Conservation (phyloP, 2,113 vertebrate genomes). For the Pelvicachromis taeniatus region DNA sequence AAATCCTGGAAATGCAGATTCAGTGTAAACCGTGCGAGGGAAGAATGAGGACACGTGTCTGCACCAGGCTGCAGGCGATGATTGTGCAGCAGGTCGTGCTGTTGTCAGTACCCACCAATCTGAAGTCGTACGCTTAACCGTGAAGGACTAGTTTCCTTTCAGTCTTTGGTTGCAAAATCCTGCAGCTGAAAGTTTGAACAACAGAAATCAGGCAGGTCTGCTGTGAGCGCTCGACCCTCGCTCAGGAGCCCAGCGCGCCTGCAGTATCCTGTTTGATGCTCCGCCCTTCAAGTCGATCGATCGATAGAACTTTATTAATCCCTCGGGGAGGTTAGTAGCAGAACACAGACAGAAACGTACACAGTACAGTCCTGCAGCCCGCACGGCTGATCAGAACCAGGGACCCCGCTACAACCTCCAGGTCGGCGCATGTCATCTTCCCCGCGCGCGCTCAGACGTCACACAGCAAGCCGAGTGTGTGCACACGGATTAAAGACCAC, state of each 20-base stretch:
- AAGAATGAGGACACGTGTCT: background rate
- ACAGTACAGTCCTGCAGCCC: conserved; percentile 11
- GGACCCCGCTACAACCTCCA: background rate
- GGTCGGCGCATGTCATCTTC: background rate
- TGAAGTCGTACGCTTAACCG: background rate
- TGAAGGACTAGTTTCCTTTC: background rate
- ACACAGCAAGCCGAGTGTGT: conserved; percentile 7
- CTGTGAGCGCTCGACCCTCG: background rate
- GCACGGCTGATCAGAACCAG: conserved; percentile 41
- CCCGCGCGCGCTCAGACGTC: background rate
- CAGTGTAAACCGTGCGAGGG: background rate
- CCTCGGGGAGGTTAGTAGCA: too few relatives aligned
- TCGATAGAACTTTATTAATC: too few relatives aligned
- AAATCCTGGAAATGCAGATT: background rate
- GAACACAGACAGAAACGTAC: too few relatives aligned
- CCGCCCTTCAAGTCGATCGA: background rate
- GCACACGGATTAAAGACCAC: background rate
- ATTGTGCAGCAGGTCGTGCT: background rate
- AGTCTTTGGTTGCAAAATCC: background rate
- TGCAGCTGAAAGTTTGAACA: background rate
- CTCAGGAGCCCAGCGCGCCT: conserved; percentile 16
- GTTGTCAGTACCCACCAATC: background rate
- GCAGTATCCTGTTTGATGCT: conserved; percentile 44
- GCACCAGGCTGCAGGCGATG: background rate
- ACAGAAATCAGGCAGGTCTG: background rate